A percentile compares a stretch with the other conserved stretches of the same genome.
phyloP scores from a whole-genome alignment of 2,797 vertebrate genomes.

The Hoplostethus atlanticus region DNA sequence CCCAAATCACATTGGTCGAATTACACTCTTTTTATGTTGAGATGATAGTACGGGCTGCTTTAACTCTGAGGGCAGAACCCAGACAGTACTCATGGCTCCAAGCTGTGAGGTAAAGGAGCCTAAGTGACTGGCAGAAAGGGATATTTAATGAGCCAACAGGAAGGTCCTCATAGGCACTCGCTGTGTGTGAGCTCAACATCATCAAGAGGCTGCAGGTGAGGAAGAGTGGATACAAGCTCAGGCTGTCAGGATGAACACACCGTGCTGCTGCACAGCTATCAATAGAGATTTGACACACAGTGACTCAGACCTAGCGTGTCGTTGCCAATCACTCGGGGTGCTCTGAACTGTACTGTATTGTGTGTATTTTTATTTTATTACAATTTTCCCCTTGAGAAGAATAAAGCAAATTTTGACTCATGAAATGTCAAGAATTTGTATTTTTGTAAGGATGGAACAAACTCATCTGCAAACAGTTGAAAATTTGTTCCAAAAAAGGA shows the following conservation, averaged over 20 bases:
- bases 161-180: conserved; percentile 51
- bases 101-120: conserved; percentile 60
- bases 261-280: conserved; percentile 45
- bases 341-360: conserved; percentile 1
- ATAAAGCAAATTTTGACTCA: conserved; percentile 23
- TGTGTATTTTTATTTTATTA: conserved; percentile 2
- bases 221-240: conserved; percentile 57
- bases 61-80: conserved; percentile 34
- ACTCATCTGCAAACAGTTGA: not conserved
- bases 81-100: conserved; percentile 46
- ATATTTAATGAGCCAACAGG: conserved; percentile 65
- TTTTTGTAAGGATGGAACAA: not conserved
- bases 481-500: too few relatives aligned
- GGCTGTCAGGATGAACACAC: conserved; percentile 44
- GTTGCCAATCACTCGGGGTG: conserved; percentile 38
- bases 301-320: conserved; percentile 60
- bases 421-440: conserved; percentile 4
- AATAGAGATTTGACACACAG: conserved; percentile 43
- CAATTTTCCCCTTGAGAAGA: conserved; percentile 34
- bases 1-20: conserved; percentile 69
- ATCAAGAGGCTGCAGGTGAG: conserved; percentile 76
- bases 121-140: conserved; percentile 63
- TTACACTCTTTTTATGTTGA: conserved; percentile 56
- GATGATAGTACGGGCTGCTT: conserved; percentile 47
- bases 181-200: conserved; percentile 46